Conservation (phyloP, 2,113 vertebrate genomes). For the Seriola rivoliana region DNA sequence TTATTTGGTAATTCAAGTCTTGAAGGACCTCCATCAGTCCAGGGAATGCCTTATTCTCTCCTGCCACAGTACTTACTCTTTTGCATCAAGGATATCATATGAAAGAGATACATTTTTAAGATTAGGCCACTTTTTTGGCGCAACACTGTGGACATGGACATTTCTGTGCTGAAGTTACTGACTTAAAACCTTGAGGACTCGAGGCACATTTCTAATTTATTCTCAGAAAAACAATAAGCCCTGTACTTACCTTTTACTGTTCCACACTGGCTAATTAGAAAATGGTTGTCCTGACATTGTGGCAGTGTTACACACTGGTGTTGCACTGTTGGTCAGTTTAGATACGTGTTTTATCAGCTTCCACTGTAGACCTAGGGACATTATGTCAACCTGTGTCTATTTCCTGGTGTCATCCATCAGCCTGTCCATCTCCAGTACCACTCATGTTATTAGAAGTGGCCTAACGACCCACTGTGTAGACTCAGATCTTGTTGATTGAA, state of each 20-base stretch:
- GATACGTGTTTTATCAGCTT: slow-evolving; percentile 51
- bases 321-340: slow-evolving; percentile 37
- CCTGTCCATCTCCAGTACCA: slow-evolving; percentile 37
- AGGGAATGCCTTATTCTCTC: slow-evolving; percentile 85
- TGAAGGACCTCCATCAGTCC: slow-evolving; percentile 81
- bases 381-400: slow-evolving; percentile 21
- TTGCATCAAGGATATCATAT: slow-evolving; percentile 57
- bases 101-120: slow-evolving; percentile 41
- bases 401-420: slow-evolving; percentile 37
- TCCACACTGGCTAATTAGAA: slow-evolving; percentile 56
- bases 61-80: slow-evolving; percentile 58
- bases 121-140: slow-evolving; percentile 54
- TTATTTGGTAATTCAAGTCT: slow-evolving; percentile 78
- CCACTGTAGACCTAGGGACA: slow-evolving; percentile 45
- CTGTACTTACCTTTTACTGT: slow-evolving; percentile 54
- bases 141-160: slow-evolving; percentile 65
- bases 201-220: slow-evolving; percentile 69
- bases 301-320: slow-evolving; percentile 40
- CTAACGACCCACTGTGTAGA: slow-evolving; percentile 46
- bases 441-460: slow-evolving; percentile 32
- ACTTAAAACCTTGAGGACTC: slow-evolving; percentile 66
- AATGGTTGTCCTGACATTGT: slow-evolving; percentile 43
- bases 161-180: slow-evolving; percentile 67
- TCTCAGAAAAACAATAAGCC: slow-evolving; percentile 53
- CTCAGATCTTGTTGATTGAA: slow-evolving; percentile 48